phyloP scores from a whole-genome alignment of 1,140 invertebrate species.

The Aphidius gifuensis region DNA sequence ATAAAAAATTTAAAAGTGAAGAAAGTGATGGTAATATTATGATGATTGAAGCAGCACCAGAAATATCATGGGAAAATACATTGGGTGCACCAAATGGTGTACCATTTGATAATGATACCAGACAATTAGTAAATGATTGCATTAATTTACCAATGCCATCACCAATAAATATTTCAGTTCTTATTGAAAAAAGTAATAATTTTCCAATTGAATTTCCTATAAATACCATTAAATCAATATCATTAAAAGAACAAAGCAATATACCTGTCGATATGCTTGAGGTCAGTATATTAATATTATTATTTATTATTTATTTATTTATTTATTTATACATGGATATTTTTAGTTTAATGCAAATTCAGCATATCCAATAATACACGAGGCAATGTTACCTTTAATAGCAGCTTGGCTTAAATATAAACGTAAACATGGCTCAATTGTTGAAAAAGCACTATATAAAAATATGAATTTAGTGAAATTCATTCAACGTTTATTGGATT shows the following conservation, averaged over 20 bases:
- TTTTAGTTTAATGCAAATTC: slow-evolving; percentile 13
- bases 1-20: slow-evolving; percentile 23
- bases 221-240: neutral
- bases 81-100: slow-evolving; percentile 41
- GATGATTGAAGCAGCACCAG: slow-evolving; percentile 35
- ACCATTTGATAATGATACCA: slow-evolving; percentile 32
- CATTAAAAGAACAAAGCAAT: too few relatives aligned
- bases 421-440: slow-evolving; percentile 47
- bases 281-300: neutral
- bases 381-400: slow-evolving; percentile 14
- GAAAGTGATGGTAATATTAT: slow-evolving; percentile 20
- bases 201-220: too few relatives aligned
- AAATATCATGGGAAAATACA: slow-evolving; percentile 46
- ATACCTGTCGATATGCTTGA: too few relatives aligned
- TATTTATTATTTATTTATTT: neutral
- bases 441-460: slow-evolving; percentile 58
- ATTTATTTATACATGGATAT: slow-evolving; percentile 45
- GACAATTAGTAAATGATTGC: too few relatives aligned
- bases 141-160: too few relatives aligned
- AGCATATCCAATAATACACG: slow-evolving; percentile 15
- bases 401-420: slow-evolving; percentile 12
- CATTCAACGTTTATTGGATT: slow-evolving; percentile 58
- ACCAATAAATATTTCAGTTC: too few relatives aligned
- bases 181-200: too few relatives aligned
- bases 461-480: slow-evolving; percentile 58